Evolutionary conservation across 2,797 vertebrate genomes (phyloP).

Genomic region (Takifugu ocellatus): DNA sequence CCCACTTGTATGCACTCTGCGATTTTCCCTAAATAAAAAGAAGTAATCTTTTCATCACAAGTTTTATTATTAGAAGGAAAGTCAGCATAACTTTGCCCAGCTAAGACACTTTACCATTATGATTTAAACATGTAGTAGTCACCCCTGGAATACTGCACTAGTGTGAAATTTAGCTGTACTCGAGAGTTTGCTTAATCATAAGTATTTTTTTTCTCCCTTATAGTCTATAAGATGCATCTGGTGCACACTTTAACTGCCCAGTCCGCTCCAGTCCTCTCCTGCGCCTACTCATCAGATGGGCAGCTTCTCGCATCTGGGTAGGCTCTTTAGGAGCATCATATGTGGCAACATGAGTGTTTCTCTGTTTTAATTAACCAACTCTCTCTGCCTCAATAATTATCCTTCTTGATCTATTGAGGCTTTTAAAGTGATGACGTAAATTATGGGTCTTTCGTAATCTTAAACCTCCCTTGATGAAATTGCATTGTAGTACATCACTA

Average conservation of each 20-base stretch:
- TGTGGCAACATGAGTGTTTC: too few species aligned
- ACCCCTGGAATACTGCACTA: not conserved
- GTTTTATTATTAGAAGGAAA: not conserved
- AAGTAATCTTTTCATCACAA: not conserved
- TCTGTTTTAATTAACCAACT: too few species aligned
- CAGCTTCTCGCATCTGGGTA: constrained; percentile 89
- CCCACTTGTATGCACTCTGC: too few species aligned
- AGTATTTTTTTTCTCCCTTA: not conserved
- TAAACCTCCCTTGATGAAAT: not conserved
- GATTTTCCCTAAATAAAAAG: too few species aligned
- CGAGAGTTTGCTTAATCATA: not conserved
- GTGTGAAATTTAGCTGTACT: not conserved
- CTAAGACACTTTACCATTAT: not conserved
- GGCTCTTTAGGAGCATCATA: constrained; percentile 15
- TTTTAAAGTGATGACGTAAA: constrained; percentile 22
- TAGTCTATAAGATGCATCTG: constrained; percentile 83
- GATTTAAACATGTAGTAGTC: not conserved
- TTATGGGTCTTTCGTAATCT: constrained; percentile 23
- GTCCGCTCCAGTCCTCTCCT: constrained; percentile 86
- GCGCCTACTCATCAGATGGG: constrained; percentile 86
- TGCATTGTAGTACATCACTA: constrained; percentile 7
- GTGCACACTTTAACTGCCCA: constrained; percentile 80
- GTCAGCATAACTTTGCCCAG: not conserved
- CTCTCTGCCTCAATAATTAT: too few species aligned
- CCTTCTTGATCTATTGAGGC: constrained; percentile 24